phyloP scores from a whole-genome alignment of 2,797 vertebrate genomes.

The Phoebastria nigripes region DNA sequence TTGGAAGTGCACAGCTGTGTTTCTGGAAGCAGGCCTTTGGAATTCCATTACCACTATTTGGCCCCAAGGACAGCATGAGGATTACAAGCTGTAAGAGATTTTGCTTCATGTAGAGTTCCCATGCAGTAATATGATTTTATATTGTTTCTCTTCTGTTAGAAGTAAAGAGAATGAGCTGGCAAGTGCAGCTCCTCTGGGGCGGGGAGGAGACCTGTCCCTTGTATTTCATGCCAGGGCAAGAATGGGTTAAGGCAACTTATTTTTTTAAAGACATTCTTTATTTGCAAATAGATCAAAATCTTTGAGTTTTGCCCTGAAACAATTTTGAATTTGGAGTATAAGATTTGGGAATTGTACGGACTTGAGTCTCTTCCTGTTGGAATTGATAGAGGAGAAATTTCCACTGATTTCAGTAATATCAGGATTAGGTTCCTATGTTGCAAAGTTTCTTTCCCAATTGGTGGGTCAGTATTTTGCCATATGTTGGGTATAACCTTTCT shows the following conservation, averaged over 20 bases:
- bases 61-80: background rate
- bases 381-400: background rate
- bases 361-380: background rate
- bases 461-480: background rate
- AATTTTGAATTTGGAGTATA: background rate
- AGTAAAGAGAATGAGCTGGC: background rate
- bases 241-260: background rate
- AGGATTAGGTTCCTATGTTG: background rate
- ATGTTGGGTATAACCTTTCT: background rate
- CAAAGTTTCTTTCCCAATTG: background rate
- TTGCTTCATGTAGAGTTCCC: slow-evolving; percentile 18
- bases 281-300: background rate
- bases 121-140: background rate
- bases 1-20: background rate
- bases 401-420: background rate
- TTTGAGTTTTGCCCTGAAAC: background rate
- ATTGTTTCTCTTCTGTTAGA: background rate
- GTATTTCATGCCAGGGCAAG: background rate
- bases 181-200: background rate
- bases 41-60: background rate
- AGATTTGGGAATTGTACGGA: background rate
- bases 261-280: background rate
- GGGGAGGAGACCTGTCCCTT: background rate
- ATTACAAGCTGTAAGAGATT: slow-evolving; percentile 12
- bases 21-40: slow-evolving; percentile 8